Base-by-base conservation (phyloP, 2,113 vertebrate species). In the Vulpes vulpes region DNA sequence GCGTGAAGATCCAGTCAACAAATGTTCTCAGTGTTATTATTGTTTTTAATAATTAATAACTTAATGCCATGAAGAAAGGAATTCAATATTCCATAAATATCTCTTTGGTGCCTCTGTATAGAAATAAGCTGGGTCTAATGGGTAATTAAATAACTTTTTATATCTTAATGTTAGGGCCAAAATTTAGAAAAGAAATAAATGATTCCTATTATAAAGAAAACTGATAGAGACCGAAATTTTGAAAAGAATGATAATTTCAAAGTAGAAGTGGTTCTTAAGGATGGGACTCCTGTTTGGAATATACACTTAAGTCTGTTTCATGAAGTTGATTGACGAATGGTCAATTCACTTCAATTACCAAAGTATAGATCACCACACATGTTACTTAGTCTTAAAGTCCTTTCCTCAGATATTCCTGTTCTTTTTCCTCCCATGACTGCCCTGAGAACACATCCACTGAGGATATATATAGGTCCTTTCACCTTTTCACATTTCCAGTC, bases 1-100 rank as follows among this genome's bases (percentile, higher is more conserved):
- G 43, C 60, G 60, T 62, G 60, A 19, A 81, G n/a, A 71, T 71
- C 20, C 2, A 71, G 53, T 65, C 60, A 91, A 57, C 38, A 89
- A 35, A 57, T 65, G 8, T 91, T 95, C 82, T 71, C 55, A 92
- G 32, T 69, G 16, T 57, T 80, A 14, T 93, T 92, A 82, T 64
- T 95, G 10, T 85, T 95, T 9, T 89, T 92, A 88, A 65, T 95
- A 91, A 89, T 95, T 57, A 57, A 79, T 82, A 49, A 57, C 14
- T 82, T 93, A 79, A 79, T 51, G 12, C 35, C 22, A 67, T 55
- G 38, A 87, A 53, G 55, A 71, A 76, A 69, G 90, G 20, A 87
- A 74, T 20, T 62, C 15, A 25, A 27, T 74, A 55, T 73, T 87
- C 60, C 30, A 30, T 62, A 35, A 62, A n/a, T 76, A 88, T 81